phyloP scores from a whole-genome alignment of 2,888 invertebrate species.

The Scaptomyza parva region DNA sequence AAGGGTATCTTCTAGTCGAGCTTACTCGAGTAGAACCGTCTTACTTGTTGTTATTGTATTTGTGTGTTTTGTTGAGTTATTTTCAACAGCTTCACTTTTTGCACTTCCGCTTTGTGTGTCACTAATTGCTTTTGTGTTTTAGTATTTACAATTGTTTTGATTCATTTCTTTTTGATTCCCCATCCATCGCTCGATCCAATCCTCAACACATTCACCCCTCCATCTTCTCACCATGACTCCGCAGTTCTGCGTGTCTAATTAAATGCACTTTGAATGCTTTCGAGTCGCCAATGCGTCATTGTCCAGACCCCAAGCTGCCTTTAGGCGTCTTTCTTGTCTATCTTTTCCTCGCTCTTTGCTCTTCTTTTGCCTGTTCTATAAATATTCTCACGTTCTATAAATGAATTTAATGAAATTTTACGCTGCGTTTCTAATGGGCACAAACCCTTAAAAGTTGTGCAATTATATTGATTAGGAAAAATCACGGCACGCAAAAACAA shows the following conservation, averaged over 20 bases:
- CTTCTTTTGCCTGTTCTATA: constrained; percentile 22
- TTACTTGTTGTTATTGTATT: constrained; percentile 20
- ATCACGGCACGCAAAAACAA: constrained; percentile 30
- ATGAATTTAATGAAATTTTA: constrained; percentile 59
- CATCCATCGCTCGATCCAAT: neutral
- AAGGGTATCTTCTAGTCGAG: no score
- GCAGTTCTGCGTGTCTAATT: constrained; percentile 65
- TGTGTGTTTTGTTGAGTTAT: constrained; percentile 61
- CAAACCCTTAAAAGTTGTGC: constrained; percentile 9
- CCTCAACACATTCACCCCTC: neutral
- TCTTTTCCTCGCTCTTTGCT: constrained; percentile 28
- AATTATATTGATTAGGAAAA: constrained; percentile 38
- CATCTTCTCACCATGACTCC: neutral
- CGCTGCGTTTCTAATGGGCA: constrained; percentile 45
- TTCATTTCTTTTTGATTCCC: constrained; percentile 70
- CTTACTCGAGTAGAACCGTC: no score
- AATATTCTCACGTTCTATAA: constrained; percentile 57
- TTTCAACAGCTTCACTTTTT: constrained; percentile 79
- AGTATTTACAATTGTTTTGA: constrained; percentile 82
- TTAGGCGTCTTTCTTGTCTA: constrained; percentile 56
- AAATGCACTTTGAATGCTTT: constrained; percentile 78
- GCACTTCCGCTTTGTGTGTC: constrained; percentile 81
- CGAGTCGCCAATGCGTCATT: constrained; percentile 53
- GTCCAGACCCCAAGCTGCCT: constrained; percentile 41
- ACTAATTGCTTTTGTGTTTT: constrained; percentile 81